These are phyloP conservation scores for Eulemur mongoz DNA, from an alignment of 2,797 vertebrate species.

Conservation along the genomic window DNA sequence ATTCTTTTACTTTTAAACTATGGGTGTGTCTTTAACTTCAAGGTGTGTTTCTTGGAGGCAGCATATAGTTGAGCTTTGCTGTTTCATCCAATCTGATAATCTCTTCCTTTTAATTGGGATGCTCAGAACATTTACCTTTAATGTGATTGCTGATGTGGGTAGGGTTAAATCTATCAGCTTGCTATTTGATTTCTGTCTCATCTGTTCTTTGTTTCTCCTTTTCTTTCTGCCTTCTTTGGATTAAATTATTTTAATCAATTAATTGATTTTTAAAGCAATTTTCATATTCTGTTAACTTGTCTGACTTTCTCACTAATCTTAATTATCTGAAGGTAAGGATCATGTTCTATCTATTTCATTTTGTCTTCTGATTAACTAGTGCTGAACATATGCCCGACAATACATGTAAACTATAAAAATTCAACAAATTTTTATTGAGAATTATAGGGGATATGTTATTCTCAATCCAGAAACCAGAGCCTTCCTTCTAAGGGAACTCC, in stretches of 20 bases:
- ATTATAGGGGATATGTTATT: not conserved
- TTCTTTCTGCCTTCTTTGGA: not conserved
- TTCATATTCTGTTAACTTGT: conserved; percentile 32
- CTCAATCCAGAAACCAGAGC: not conserved
- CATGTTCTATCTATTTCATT: conserved; percentile 23
- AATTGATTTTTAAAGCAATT: conserved; percentile 6
- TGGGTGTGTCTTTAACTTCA: not conserved
- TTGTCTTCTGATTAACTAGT: not conserved
- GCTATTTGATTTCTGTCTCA: not conserved
- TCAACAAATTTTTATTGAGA: not conserved
- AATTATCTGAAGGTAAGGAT: not conserved
- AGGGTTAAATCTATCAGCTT: conserved; percentile 13
- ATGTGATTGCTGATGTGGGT: not conserved
- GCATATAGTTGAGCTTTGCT: not conserved
- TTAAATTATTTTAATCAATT: conserved; percentile 17
- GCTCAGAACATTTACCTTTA: not conserved
- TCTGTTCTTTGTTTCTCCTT: conserved; percentile 1
- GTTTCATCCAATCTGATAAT: not conserved
- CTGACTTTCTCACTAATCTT: not conserved
- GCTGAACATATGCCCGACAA: not conserved
- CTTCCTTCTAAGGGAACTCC: not conserved
- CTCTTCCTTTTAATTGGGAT: not conserved
- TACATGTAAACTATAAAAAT: not conserved
- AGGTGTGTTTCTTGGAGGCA: conserved; percentile 6
- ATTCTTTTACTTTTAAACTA: not conserved